Evolutionary conservation across 2,113 vertebrate species (phyloP).

Genomic region (Peromyscus polionotus): DNA sequence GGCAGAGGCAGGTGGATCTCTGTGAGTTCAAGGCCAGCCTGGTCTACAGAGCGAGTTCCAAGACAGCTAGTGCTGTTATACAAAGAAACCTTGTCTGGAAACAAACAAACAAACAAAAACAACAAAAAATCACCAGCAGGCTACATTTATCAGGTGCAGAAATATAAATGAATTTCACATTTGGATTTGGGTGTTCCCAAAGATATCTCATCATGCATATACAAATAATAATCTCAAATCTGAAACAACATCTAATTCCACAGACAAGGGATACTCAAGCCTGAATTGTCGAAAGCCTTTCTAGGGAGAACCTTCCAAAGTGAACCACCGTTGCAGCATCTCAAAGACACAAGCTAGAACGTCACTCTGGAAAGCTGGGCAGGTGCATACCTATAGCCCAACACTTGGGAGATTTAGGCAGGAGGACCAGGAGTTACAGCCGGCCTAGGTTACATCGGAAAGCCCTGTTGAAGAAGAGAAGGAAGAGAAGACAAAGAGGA

Average conservation of each 20-base stretch:
- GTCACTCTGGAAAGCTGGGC: background rate
- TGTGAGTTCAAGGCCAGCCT: too few species aligned
- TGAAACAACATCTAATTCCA: background rate
- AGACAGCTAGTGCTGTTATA: too few species aligned
- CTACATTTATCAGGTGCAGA: background rate
- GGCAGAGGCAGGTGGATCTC: too few species aligned
- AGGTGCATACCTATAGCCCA: background rate
- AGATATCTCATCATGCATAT: background rate
- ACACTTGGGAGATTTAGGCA: background rate
- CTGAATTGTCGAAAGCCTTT: background rate
- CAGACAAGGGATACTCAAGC: background rate
- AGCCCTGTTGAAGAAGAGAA: background rate
- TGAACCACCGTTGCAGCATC: background rate
- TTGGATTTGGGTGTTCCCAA: background rate
- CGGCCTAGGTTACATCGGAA: background rate
- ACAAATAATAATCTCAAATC: background rate
- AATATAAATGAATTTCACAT: background rate
- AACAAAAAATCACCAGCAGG: background rate
- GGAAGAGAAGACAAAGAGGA: background rate
- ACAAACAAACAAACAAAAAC: too few species aligned
- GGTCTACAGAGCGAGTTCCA: too few species aligned
- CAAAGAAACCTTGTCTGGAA: too few species aligned
- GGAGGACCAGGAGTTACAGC: background rate
- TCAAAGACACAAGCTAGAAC: conserved; percentile 34
- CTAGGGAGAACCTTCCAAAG: background rate